Evolutionary conservation across 2,797 vertebrate genomes (phyloP), one percentile per base, ranked within the genome.

Genomic region (Potorous gilbertii): DNA sequence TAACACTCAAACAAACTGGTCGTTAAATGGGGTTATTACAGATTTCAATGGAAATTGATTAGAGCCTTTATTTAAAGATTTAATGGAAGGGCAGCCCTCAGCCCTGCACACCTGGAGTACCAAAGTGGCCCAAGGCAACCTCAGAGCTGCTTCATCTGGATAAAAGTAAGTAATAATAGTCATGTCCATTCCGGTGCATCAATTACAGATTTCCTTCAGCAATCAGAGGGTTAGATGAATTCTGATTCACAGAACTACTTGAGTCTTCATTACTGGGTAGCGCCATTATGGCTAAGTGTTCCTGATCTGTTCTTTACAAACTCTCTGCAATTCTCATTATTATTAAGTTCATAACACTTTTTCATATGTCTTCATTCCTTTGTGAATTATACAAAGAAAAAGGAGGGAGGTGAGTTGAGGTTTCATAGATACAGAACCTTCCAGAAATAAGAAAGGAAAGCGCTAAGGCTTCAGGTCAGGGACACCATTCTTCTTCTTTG

Each of bases 1-100:
- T 99, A 99, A 99, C 98, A 98, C 98, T 99, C 98, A 98, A 97
- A 98, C 97, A 98, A 98, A 98, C 98, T 98, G 98, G 97, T 98
- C 98, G 97, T 99, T 99, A 99, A 98, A 98, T 97, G 97, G 97
- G 96, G 97, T 98, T 98, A 98, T 98, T 98, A 98, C 98, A 98
- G 98, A 98, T 97, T 98, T 98, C 97, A 98, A 98, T 98, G 97
- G 97, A 97, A 98, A 98, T 98, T 98, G 98, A 98, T 98, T 98
- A 98, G 98, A 98, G 97, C 54, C 93, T 96, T 98, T 97, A 96
- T 96, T 97, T 98, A 97, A 98, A 97, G 97, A 94, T 98, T 98
- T 99, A 98, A 98, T 97, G 95, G 97, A 94, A 97, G 66, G 95
- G 97, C 96, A 96, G 91, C 50, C 94, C n/a, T 4, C 90, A 54